Evolutionary conservation across 2,113 vertebrate species (phyloP).

Genomic region (Heterochromis multidens): DNA sequence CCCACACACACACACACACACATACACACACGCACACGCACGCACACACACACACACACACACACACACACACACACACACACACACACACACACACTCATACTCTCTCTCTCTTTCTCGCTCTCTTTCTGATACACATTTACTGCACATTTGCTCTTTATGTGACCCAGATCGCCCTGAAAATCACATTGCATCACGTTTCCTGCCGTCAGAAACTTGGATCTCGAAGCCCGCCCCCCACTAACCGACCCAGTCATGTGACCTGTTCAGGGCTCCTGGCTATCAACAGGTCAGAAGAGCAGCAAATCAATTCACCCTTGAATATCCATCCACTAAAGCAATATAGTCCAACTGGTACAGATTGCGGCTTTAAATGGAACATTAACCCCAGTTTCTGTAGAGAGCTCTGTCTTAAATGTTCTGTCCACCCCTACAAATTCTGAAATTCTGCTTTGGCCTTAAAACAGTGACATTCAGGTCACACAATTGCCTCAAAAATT

Average conservation of each 20-base stretch:
- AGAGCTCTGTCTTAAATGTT: background rate
- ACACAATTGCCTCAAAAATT: background rate
- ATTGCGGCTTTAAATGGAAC: background rate
- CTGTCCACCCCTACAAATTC: background rate
- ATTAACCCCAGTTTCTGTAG: background rate
- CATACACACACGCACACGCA: constrained; percentile 6
- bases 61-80: background rate
- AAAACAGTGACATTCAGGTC: too few relatives aligned
- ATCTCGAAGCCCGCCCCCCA: background rate
- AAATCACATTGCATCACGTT: constrained; percentile 34
- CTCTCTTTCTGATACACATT: background rate
- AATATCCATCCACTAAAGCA: background rate
- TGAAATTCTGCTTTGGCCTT: background rate
- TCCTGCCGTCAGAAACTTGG: constrained; percentile 22
- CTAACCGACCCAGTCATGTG: constrained; percentile 4
- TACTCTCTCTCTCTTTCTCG: background rate
- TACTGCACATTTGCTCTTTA: constrained; percentile 24
- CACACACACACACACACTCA: background rate
- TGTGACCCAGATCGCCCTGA: constrained; percentile 67
- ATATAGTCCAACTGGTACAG: background rate
- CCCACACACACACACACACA: constrained; percentile 35
- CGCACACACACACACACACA: background rate
- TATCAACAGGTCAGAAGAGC: constrained; percentile 21
- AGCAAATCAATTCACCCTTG: background rate
- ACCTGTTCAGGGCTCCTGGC: background rate